These are phyloP conservation scores for Probaryconus sp. DNA, from an alignment of 1,140 invertebrate species.

Conservation along the genomic window DNA sequence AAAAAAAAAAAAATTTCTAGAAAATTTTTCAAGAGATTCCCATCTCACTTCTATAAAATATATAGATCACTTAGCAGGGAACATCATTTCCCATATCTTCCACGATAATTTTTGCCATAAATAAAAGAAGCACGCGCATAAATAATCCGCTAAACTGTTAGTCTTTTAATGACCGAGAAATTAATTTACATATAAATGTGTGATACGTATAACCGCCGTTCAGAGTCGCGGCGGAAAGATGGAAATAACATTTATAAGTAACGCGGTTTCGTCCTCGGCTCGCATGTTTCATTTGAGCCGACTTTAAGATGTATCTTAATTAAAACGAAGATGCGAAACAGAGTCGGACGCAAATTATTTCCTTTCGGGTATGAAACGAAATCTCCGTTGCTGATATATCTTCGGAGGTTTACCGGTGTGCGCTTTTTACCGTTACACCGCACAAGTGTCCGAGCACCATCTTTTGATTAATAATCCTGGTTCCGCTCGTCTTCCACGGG, in stretches of 20 bases:
- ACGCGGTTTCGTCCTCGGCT: slow-evolving; percentile 35
- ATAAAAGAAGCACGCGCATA: slow-evolving; percentile 14
- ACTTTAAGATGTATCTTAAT: slow-evolving; percentile 57
- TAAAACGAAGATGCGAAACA: slow-evolving; percentile 50
- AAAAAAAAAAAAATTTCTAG: background rate
- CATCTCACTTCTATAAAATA: background rate
- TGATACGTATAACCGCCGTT: slow-evolving; percentile 37
- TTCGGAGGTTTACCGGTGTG: slow-evolving; percentile 64
- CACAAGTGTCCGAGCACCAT: slow-evolving; percentile 63
- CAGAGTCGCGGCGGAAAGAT: slow-evolving; percentile 13
- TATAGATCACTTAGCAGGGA: background rate
- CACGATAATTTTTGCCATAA: slow-evolving; percentile 16
- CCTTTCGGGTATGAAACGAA: slow-evolving; percentile 69
- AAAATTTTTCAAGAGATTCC: background rate
- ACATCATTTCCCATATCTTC: slow-evolving; percentile 10
- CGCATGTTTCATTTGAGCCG: slow-evolving; percentile 41
- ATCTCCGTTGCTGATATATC: slow-evolving; percentile 59
- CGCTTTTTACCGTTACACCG: slow-evolving; percentile 73
- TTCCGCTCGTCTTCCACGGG: slow-evolving; percentile 55
- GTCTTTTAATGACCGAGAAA: slow-evolving; percentile 27
- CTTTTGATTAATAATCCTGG: slow-evolving; percentile 75
- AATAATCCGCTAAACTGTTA: slow-evolving; percentile 34
- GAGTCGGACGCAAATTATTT: slow-evolving; percentile 67
- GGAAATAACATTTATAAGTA: slow-evolving; percentile 46
- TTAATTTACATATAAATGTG: slow-evolving; percentile 51